These are phyloP conservation scores for Oxytorus armatus DNA, from an alignment of 2,888 invertebrate species.

Conservation along the genomic window DNA sequence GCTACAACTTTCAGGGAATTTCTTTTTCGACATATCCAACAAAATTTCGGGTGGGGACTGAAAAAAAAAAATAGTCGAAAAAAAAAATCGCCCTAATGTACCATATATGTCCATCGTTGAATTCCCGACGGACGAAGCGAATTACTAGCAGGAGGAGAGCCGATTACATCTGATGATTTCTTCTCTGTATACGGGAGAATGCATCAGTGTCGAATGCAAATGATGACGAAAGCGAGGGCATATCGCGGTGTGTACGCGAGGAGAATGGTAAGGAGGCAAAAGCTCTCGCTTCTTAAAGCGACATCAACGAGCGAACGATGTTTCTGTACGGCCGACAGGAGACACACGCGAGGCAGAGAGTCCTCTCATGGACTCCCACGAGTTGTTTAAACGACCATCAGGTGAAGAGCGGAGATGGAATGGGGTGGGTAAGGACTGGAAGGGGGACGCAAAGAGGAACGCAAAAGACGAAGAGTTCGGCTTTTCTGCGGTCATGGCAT, in stretches of 20 bases:
- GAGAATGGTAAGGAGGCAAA: conserved; percentile 26
- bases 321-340: conserved; percentile 47
- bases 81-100: too few species aligned
- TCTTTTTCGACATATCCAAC: too few species aligned
- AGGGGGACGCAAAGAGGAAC: neutral
- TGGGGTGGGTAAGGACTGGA: neutral
- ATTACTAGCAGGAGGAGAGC: conserved; percentile 59
- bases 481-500: conserved; percentile 23
- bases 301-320: conserved; percentile 51
- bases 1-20: too few species aligned
- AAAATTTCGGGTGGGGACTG: too few species aligned
- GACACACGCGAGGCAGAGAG: conserved; percentile 16
- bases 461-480: conserved; percentile 40
- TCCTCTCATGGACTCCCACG: conserved; percentile 63
- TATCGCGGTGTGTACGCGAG: conserved; percentile 9
- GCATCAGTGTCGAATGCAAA: conserved; percentile 70
- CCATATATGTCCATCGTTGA: conserved; percentile 52
- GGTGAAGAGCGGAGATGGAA: conserved; percentile 12
- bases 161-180: conserved; percentile 64
- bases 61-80: too few species aligned
- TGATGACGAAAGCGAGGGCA: conserved; percentile 66
- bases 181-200: conserved; percentile 35
- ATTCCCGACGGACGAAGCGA: conserved; percentile 59
- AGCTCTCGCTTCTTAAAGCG: conserved; percentile 44
- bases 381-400: conserved; percentile 47